Percentiles rank a stretch among this genome's conserved stretches.
Evolutionary conservation across 2,888 invertebrate species (phyloP).

Genomic region (Drosophila rubida): DNA sequence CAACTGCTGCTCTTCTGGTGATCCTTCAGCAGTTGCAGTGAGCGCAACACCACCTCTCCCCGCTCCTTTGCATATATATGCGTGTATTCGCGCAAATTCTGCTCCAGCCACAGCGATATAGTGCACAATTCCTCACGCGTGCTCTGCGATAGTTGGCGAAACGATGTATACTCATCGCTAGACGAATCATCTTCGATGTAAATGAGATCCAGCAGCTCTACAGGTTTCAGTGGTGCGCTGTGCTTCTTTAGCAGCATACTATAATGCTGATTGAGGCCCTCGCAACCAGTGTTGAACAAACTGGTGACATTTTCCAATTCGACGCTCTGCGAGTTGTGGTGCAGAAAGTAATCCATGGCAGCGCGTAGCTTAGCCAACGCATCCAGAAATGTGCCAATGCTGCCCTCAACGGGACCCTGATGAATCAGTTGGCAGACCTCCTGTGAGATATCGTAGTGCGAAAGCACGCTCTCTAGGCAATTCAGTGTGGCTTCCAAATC

Average conservation of each 20-base stretch:
- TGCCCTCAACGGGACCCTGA: slow-evolving; percentile 91
- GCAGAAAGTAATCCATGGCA: slow-evolving; percentile 96
- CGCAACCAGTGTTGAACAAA: slow-evolving; percentile 91
- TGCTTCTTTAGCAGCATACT: slow-evolving; percentile 93
- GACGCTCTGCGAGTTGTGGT: slow-evolving; percentile 96
- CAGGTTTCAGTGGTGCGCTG: slow-evolving; percentile 91
- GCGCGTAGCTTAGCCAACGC: slow-evolving; percentile 93
- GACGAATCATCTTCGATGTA: slow-evolving; percentile 92
- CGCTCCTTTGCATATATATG: slow-evolving; percentile 91
- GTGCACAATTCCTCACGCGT: slow-evolving; percentile 90
- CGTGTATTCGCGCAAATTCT: slow-evolving; percentile 90
- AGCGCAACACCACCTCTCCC: slow-evolving; percentile 90
- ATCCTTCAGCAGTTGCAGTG: slow-evolving; percentile 91
- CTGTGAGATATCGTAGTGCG: slow-evolving; percentile 97
- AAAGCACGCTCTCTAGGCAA: slow-evolving; percentile 96
- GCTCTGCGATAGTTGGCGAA: slow-evolving; percentile 89
- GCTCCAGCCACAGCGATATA: slow-evolving; percentile 94
- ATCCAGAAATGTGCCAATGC: slow-evolving; percentile 87
- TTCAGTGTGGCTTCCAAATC: slow-evolving; percentile 96
- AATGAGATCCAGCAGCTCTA: slow-evolving; percentile 94
- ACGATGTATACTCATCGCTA: slow-evolving; percentile 87
- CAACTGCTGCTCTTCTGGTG: slow-evolving; percentile 92
- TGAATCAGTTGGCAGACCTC: slow-evolving; percentile 95
- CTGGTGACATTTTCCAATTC: slow-evolving; percentile 96
- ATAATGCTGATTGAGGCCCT: slow-evolving; percentile 94